Evolutionary conservation across 2,113 vertebrate genomes (phyloP).

Genomic region (Strigops habroptila): DNA sequence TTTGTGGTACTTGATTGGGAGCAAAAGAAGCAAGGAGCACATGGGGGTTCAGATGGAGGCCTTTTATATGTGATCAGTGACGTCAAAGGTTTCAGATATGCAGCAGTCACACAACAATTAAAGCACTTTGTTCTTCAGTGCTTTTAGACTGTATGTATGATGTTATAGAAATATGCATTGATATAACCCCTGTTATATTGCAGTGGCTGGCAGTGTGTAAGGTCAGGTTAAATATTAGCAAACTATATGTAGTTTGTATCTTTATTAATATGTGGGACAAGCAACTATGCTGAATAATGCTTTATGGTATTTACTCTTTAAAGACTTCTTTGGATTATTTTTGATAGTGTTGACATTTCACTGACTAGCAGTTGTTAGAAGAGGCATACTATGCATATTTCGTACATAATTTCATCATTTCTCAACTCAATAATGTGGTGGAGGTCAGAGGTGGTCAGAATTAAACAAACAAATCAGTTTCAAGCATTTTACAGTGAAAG

Average conservation of each 20-base stretch:
- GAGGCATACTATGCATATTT: background rate
- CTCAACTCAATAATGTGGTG: background rate
- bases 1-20: background rate
- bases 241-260: background rate
- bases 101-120: background rate
- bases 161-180: background rate
- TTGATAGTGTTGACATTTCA: background rate
- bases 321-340: background rate
- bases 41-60: background rate
- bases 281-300: background rate
- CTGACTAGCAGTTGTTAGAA: background rate
- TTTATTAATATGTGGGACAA: background rate
- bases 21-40: background rate
- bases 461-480: background rate
- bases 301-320: background rate
- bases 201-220: background rate
- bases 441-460: background rate
- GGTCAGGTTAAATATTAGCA: slow-evolving; percentile 10
- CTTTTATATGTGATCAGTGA: background rate
- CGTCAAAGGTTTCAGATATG: background rate
- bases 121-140: background rate
- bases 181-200: background rate
- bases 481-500: background rate
- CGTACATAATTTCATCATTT: background rate
- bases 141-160: background rate